A percentile compares a stretch with the other conserved stretches of the same genome.
These are phyloP conservation scores for Charanyca ferruginea DNA, from an alignment of 2,888 invertebrate genomes.

Conservation along the genomic window DNA sequence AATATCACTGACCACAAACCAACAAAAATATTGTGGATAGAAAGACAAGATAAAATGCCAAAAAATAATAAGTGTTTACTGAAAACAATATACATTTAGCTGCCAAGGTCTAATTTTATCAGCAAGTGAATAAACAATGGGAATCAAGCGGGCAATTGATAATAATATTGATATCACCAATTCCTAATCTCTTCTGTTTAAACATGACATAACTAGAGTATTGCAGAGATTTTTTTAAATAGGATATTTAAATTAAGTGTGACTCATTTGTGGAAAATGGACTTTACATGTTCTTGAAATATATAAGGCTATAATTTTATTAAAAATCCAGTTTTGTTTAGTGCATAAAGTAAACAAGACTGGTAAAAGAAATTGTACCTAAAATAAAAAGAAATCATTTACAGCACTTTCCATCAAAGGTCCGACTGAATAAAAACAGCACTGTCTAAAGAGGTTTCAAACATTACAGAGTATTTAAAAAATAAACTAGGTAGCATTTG, in stretches of 20 bases:
- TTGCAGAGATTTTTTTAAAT: constrained; percentile 7
- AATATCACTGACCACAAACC: too few species aligned
- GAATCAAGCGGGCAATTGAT: constrained; percentile 20
- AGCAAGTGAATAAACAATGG: constrained; percentile 42
- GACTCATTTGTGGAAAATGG: neutral
- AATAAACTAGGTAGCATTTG: constrained; percentile 47
- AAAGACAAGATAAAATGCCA: constrained; percentile 4
- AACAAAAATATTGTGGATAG: too few species aligned
- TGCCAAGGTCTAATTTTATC: constrained; percentile 42
- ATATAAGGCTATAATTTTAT: neutral
- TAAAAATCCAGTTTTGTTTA: too few species aligned
- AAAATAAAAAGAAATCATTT: constrained; percentile 3
- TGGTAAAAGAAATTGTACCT: neutral
- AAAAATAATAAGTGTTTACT: neutral
- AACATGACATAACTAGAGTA: neutral
- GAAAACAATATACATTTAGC: neutral
- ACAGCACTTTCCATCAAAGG: constrained; percentile 6
- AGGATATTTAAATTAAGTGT: too few species aligned
- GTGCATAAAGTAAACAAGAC: neutral
- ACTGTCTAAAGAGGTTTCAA: neutral
- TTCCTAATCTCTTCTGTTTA: constrained; percentile 24
- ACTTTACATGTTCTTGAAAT: neutral
- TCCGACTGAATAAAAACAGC: neutral
- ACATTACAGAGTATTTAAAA: constrained; percentile 25
- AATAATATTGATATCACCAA: constrained; percentile 28